Base-by-base conservation (phyloP, 92 coral and sea anemone genomes). In the Scolanthus callimorphus region DNA sequence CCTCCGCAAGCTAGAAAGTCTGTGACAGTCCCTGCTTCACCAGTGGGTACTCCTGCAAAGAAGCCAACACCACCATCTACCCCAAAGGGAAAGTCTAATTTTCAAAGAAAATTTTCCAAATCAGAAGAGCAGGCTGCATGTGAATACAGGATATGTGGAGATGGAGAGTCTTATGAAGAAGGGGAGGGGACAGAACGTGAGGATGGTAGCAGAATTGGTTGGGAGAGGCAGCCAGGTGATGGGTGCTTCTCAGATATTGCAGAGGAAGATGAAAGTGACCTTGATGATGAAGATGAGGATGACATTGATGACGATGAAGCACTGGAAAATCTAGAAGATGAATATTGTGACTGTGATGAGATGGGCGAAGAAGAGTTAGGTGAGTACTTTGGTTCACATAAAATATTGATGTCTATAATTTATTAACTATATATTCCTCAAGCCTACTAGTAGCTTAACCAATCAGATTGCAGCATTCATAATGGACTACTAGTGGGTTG, bases 171-270 rank as follows among this genome's bases (percentile, higher is more conserved):
- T 3, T 50, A 63, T 28, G 82, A 67, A 46, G 82, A 84, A 30
- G 76, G 69, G 15, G 46, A 63, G 28, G 26, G 49, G 11, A 3
- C 12, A 12, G 65, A 57, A 29, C 19, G 17, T 9, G 52, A 9
- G 8, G 69, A 53, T 41, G 41, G 41, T 15, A 39, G 65, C 55
- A 76, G 74, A 28, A 71, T 82, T 43, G 65, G 73, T 29, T 75
- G 79, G 71, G 90, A 86, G 46, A 62, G 97, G 20, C 79, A 89
- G 62, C 97, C 97, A 11, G 96, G 96, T 3, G 97, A 91, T 80
- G 97, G 97, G 19, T 91, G 97, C 37, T 79, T 91, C 59, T 91
- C 97, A 4, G 97, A 91, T 54, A 88, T 84, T n/a, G 83, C 96
- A 12, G 97, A 88, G 38, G 97, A 88, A 48, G 91, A 87, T 75